Evolutionary conservation across 2,888 invertebrate genomes (phyloP), one percentile per base, ranked within the genome.

Genomic region (Xestia c-nigrum): DNA sequence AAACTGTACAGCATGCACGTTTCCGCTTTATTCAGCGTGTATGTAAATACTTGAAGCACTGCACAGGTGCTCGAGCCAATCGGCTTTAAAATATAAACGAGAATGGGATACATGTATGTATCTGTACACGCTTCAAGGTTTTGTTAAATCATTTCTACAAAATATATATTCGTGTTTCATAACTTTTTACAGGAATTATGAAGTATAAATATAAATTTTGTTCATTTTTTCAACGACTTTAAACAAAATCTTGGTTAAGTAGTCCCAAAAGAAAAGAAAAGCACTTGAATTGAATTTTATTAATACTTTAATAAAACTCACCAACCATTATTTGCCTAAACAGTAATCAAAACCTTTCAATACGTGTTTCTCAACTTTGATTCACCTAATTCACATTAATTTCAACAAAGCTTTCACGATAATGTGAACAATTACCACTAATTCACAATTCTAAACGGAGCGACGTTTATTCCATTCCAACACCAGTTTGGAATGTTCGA

Each of bases 21-120:
- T 87, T 85, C 74, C 73, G 86, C 84, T 87, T 86, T 87, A 88
- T 88, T 83, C 88, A 84, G 52, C 66, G 71, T 79, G 66, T 69
- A 71, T 46, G 43, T 68, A 71, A 59, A 71, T 65, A 72, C 74
- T 74, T 69, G 74, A 69, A 75, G 74, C 83, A 57, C 52, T 77
- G 57, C 77, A 52, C 83, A 80, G 85, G 75, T 85, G 85, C 70
- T 73, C 31, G 43, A 67, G 24, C 59, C 79, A 75, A 77, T 80
- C 57, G 72, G 77, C 71, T 80, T 85, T 80, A 67, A 85, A 85
- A 82, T 83, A 74, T 82, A 75, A 75, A 73, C 72, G 76, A 75
- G 57, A 66, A 24, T 31, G 31, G 40, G 63, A 71, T 59, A 14
- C 73, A 74, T 24, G 24, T 24, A 21, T 31, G 31, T 31, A 52